A percentile compares a stretch with the other conserved stretches of the same genome.
phyloP scores from a whole-genome alignment of 2,797 vertebrate genomes.

The Neoniphon sammara region DNA sequence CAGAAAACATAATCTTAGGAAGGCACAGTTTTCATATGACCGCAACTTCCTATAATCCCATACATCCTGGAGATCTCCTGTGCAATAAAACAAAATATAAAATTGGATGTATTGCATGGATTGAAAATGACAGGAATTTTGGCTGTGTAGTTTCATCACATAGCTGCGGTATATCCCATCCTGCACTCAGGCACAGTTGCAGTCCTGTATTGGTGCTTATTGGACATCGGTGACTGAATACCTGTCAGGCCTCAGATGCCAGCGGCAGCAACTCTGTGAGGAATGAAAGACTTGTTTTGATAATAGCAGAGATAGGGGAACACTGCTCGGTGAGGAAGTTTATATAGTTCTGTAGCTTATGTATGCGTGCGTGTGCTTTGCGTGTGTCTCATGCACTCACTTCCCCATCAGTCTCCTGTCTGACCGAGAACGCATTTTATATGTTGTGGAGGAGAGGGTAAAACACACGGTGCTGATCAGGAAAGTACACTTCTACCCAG shows the following conservation, averaged over 20 bases:
- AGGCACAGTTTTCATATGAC: neutral
- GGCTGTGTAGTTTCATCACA: neutral
- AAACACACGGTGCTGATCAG: too few relatives aligned
- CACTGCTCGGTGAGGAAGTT: slow-evolving; percentile 49
- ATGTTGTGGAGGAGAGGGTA: neutral
- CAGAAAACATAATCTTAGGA: neutral
- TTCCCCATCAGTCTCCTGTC: slow-evolving; percentile 62
- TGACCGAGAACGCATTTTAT: slow-evolving; percentile 9
- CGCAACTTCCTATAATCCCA: neutral
- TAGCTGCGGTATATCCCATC: slow-evolving; percentile 29
- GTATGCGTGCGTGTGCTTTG: neutral
- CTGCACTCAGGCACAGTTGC: slow-evolving; percentile 8
- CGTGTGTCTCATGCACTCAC: slow-evolving; percentile 35
- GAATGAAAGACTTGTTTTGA: slow-evolving; percentile 45
- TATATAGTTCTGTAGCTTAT: slow-evolving; percentile 10
- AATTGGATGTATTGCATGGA: neutral
- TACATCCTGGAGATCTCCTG: neutral
- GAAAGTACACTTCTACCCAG: too few relatives aligned
- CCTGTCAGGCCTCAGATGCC: slow-evolving; percentile 35
- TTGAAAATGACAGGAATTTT: slow-evolving; percentile 11
- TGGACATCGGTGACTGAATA: slow-evolving; percentile 34
- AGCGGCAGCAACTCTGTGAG: slow-evolving; percentile 19
- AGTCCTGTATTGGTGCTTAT: slow-evolving; percentile 33
- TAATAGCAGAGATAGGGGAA: slow-evolving; percentile 53
- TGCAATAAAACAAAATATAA: neutral